Conservation (phyloP, 2,113 vertebrate genomes). For the Dolichotis patagonum region DNA sequence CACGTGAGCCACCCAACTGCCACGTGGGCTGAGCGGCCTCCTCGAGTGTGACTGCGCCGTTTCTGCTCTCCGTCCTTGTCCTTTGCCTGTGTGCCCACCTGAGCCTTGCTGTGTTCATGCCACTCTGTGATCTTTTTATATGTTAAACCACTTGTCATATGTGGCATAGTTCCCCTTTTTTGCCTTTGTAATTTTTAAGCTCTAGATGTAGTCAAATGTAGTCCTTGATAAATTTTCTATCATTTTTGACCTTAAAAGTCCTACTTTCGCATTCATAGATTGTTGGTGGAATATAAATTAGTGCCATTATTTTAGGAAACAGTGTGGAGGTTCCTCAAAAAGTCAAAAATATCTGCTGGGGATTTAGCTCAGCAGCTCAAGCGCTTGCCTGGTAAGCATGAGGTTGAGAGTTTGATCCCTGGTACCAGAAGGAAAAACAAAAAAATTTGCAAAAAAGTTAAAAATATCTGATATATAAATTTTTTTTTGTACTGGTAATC, state of each 20-base stretch:
- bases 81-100: not conserved
- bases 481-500: no score
- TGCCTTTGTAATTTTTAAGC: constrained; percentile 18
- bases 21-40: not conserved
- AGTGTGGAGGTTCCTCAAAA: not conserved
- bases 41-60: not conserved
- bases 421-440: no score
- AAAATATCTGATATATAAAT: not conserved
- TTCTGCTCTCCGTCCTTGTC: not conserved
- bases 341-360: not conserved
- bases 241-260: not conserved
- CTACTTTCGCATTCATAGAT: not conserved
- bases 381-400: no score
- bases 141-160: not conserved
- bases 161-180: not conserved
- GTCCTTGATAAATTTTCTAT: not conserved
- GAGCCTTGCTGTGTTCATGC: not conserved
- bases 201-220: not conserved
- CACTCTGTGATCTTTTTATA: not conserved
- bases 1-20: not conserved
- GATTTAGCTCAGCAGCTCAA: no score
- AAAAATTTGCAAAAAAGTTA: not conserved
- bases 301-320: not conserved
- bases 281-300: not conserved
- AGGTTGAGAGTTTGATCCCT: no score